Percentiles rank a stretch among this genome's conserved stretches.
Conservation (phyloP, 2,113 vertebrate genomes). For the Pterocles gutturalis region DNA sequence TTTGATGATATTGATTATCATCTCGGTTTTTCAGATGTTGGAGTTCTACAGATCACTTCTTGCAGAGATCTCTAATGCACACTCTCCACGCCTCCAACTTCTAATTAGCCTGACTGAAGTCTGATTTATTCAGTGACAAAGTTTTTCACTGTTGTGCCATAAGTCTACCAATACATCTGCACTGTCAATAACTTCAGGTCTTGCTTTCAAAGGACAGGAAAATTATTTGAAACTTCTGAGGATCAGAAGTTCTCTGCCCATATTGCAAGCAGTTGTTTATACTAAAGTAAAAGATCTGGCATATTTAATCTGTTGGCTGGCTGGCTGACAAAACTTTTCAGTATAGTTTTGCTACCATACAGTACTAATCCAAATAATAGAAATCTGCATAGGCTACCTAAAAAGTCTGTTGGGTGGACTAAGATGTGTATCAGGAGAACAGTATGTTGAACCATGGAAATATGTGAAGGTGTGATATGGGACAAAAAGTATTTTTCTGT, state of each 20-base stretch:
- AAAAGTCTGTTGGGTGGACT: neutral
- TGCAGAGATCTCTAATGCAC: neutral
- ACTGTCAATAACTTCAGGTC: neutral
- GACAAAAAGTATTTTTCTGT: neutral
- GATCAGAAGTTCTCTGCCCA: neutral
- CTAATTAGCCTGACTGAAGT: neutral
- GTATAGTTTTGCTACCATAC: neutral
- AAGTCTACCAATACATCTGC: neutral
- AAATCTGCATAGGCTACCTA: neutral
- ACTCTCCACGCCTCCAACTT: neutral
- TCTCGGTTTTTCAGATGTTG: neutral
- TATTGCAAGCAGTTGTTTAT: neutral
- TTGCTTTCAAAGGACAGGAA: neutral
- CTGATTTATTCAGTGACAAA: neutral
- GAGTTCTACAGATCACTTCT: neutral
- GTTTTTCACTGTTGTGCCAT: neutral
- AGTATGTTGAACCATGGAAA: neutral
- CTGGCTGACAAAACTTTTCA: neutral
- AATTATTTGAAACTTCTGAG: neutral
- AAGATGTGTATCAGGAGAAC: neutral
- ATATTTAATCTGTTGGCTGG: neutral
- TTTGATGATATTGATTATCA: neutral
- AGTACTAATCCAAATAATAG: neutral
- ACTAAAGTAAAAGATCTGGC: neutral
- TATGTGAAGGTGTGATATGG: neutral